Evolutionary conservation across 2,113 vertebrate species (phyloP), one percentile per base, ranked within the genome.

Genomic region (Vulpes ferrilata): DNA sequence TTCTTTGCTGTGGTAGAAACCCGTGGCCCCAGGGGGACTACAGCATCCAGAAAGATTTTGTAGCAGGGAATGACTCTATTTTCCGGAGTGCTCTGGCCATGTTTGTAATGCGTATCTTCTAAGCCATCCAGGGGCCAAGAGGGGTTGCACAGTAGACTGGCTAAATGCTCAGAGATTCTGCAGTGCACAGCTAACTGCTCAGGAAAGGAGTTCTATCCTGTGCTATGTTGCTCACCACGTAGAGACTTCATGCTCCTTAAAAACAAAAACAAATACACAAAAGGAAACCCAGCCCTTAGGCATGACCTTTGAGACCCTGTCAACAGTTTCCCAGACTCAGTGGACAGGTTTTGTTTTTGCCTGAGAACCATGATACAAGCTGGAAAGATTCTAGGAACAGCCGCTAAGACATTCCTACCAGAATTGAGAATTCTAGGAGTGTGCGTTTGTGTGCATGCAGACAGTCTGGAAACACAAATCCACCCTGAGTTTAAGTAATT

Each of bases 321-420:
- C 73, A 38, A 3, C 10, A 4, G 60, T 60, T 73, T 78, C 43
- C 43, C 27, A 43, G 30, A n/a, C 53, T 3, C 7, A 51, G 8
- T 2, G 5, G 85, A 85, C 64, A 88, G 85, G 57, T 64, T 88
- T 96, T 94, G 69, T 62, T 89, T 93, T 60, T 67, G 88, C 57
- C 35, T 85, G 53, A 86, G 85, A 88, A 80, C 80, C 1, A 0
- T 5, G 20, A 48, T 3, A 25, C 3, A 30, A 23, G 51, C n/a
- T 12, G 25, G 55, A 59, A 32, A 62, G 64, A 67, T 1, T 35
- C 82, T 35, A 38, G 81, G 53, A 7, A 9, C 3, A 12, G 38
- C n/a, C 12, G 0, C 69, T 57, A 7, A 53, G 78, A 38, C 0
- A 0, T 53, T 59, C 53, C 38, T n/a, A 13, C 4, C 0, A 30